These are phyloP conservation scores for Muscicapa adusta DNA, from an alignment of 2,113 vertebrate genomes.

Conservation along the genomic window DNA sequence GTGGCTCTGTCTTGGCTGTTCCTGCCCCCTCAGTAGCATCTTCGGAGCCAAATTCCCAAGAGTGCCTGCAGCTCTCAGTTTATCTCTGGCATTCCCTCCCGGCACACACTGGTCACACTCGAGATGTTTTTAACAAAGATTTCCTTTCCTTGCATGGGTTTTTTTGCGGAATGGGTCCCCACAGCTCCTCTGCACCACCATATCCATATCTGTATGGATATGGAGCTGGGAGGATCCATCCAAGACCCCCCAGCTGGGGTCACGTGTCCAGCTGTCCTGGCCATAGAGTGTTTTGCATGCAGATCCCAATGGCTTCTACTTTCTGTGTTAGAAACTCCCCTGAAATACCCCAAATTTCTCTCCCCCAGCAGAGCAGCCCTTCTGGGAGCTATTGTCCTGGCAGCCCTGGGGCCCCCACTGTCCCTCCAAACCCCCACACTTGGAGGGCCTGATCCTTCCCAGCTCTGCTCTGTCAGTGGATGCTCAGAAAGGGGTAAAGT, in stretches of 20 bases:
- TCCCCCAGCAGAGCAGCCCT: background rate
- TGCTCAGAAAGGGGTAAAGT: accelerated
- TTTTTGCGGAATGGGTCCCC: background rate
- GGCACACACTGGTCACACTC: background rate
- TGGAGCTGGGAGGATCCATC: background rate
- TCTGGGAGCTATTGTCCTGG: background rate
- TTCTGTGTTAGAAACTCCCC: background rate
- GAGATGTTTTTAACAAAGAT: background rate
- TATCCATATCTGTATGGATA: too few species aligned
- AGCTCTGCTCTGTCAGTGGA: accelerated
- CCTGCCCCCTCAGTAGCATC: background rate
- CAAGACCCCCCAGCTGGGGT: background rate
- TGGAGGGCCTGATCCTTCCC: background rate
- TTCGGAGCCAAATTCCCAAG: background rate
- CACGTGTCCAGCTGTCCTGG: background rate
- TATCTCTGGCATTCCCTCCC: background rate
- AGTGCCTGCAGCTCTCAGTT: background rate
- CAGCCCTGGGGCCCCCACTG: background rate
- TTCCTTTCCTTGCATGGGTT: background rate
- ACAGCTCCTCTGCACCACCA: background rate
- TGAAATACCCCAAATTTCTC: background rate
- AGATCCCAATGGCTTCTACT: accelerated
- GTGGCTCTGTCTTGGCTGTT: background rate
- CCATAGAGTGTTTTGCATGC: background rate
- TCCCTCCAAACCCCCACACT: background rate